Conservation (phyloP, 2,113 vertebrate species). For the Albula glossodonta region DNA sequence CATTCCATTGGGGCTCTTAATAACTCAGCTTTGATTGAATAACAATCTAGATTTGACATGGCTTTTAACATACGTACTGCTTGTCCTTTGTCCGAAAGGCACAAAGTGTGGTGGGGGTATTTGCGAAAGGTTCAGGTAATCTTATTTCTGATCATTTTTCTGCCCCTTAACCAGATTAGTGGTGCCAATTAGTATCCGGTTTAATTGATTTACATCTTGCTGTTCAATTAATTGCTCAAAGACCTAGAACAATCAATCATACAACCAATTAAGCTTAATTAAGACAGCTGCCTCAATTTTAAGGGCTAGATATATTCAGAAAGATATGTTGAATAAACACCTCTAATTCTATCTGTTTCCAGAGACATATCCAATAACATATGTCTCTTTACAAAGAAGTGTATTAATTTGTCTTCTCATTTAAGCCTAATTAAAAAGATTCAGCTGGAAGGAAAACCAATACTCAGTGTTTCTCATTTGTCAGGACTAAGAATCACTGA, state of each 20-base stretch:
- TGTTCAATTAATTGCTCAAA: background rate
- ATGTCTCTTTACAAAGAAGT: background rate
- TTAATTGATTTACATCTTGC: background rate
- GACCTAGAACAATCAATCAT: background rate
- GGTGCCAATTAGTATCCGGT: background rate
- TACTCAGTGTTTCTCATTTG: background rate
- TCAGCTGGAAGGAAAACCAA: background rate
- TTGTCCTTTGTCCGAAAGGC: background rate
- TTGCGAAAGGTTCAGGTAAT: background rate
- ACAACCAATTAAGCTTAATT: conserved; percentile 6
- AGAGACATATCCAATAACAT: background rate
- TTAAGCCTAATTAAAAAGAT: background rate
- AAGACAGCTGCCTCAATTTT: background rate
- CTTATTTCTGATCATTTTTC: background rate
- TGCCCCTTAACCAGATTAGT: background rate
- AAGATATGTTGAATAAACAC: background rate
- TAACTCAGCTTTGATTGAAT: conserved; percentile 23
- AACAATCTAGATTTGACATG: background rate
- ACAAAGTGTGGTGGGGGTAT: background rate
- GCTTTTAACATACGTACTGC: background rate
- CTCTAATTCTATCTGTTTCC: background rate
- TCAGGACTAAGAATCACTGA: background rate
- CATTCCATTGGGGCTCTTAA: background rate
- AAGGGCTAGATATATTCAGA: background rate
- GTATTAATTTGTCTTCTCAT: background rate